Conservation (phyloP, 2,113 vertebrate species). For the Oenanthe melanoleuca region DNA sequence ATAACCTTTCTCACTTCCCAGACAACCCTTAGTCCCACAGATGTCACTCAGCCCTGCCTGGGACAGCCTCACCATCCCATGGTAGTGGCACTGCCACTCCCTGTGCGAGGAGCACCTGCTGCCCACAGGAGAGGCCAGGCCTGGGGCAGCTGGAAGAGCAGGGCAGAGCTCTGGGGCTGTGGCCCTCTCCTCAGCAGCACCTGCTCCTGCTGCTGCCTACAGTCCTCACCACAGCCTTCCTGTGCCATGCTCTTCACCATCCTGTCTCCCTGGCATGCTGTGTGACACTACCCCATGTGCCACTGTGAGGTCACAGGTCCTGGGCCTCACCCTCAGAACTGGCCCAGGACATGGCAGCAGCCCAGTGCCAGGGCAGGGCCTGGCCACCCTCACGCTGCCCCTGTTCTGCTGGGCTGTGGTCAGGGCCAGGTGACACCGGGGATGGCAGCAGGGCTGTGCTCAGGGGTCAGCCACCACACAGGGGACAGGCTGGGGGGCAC, state of each 20-base stretch:
- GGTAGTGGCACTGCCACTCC: neutral
- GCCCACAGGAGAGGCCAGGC: neutral
- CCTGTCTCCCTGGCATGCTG: neutral
- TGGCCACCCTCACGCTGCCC: neutral
- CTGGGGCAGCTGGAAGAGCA: neutral
- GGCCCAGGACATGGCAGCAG: neutral
- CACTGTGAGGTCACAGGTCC: neutral
- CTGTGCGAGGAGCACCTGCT: neutral
- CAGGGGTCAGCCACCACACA: rapidly evolving
- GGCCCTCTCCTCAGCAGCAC: neutral
- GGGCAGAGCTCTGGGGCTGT: neutral
- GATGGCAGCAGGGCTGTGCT: neutral
- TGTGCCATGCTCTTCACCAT: neutral
- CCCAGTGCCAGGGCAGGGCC: neutral
- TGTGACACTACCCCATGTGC: neutral
- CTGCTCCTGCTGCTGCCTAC: neutral
- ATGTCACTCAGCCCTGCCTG: neutral
- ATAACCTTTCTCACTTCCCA: neutral
- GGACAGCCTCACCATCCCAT: neutral
- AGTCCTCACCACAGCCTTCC: neutral
- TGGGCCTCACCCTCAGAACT: neutral
- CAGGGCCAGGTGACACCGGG: neutral
- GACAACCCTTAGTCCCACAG: neutral
- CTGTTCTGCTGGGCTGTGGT: neutral
- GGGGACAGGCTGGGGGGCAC: rapidly evolving